These are phyloP conservation scores for Lathamus discolor DNA, from an alignment of 2,113 vertebrate species.

Conservation along the genomic window DNA sequence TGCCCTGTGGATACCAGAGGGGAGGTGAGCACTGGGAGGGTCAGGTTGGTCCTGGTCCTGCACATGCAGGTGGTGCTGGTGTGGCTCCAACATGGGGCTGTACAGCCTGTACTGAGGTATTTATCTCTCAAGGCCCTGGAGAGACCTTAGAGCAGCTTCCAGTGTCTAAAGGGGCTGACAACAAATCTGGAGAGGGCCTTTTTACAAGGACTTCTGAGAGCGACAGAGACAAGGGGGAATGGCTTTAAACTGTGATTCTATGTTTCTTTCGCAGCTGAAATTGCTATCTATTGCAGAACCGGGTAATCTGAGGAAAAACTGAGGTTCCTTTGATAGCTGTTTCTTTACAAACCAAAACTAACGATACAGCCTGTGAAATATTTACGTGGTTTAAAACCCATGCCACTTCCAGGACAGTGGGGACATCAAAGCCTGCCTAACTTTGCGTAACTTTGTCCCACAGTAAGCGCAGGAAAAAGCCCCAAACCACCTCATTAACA, in stretches of 20 bases:
- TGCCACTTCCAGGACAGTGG: fast-evolving
- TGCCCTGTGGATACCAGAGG: neutral
- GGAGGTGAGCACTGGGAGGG: conserved; percentile 54
- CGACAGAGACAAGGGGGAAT: neutral
- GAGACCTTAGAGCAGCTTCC: neutral
- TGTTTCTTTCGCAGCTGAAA: neutral
- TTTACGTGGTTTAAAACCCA: neutral
- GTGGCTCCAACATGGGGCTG: neutral
- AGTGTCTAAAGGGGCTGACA: neutral
- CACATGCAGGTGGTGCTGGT: neutral
- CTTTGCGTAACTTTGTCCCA: neutral
- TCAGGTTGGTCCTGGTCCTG: neutral
- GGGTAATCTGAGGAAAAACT: neutral
- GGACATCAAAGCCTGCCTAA: neutral
- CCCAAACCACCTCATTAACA: neutral
- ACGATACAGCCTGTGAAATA: fast-evolving
- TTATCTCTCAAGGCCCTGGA: neutral
- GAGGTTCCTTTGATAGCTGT: fast-evolving
- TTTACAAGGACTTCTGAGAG: neutral
- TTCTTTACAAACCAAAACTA: neutral
- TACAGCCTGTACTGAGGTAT: neutral
- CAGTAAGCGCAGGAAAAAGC: neutral
- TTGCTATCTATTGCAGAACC: neutral
- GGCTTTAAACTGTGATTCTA: neutral
- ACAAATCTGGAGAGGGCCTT: neutral